Percentiles rank a stretch among this genome's conserved stretches.
phyloP scores from a whole-genome alignment of 2,113 vertebrate genomes.

The Orthonyx spaldingii region DNA sequence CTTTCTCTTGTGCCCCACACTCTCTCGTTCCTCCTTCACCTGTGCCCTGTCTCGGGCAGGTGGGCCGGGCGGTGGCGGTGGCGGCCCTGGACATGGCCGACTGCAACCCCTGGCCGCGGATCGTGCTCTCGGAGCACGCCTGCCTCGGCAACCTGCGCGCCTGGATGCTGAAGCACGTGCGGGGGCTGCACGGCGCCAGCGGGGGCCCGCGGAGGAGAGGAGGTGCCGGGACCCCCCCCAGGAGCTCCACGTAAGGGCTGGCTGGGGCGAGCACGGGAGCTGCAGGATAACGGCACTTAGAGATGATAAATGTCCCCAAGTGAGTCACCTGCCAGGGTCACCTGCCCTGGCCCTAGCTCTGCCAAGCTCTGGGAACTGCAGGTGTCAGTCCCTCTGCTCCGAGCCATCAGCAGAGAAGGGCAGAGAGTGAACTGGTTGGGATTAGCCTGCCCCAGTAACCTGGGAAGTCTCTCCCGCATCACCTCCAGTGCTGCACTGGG shows the following conservation, averaged over 20 bases:
- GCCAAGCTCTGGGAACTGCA: background rate
- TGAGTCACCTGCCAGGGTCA: background rate
- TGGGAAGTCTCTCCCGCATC: background rate
- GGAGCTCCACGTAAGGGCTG: conserved; percentile 74
- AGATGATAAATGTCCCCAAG: background rate
- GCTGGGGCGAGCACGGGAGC: background rate
- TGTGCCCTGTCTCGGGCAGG: conserved; percentile 63
- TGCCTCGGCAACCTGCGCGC: conserved; percentile 88
- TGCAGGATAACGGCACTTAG: background rate
- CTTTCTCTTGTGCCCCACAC: background rate
- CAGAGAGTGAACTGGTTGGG: background rate
- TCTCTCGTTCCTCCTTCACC: background rate
- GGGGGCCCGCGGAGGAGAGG: conserved; percentile 61
- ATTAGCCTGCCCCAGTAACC: background rate
- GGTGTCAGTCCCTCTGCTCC: background rate
- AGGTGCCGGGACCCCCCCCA: conserved; percentile 68
- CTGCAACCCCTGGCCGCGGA: conserved; percentile 91
- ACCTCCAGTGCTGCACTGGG: background rate
- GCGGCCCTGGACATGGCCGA: conserved; percentile 92
- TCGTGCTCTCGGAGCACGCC: conserved; percentile 89
- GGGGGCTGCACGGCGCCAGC: conserved; percentile 75
- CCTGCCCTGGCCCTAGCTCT: background rate
- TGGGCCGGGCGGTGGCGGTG: conserved; percentile 88
- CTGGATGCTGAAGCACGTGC: conserved; percentile 89
- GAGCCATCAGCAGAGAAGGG: rapidly evolving